Conservation (phyloP, 2,888 invertebrate genomes). For the Phasia obesa region DNA sequence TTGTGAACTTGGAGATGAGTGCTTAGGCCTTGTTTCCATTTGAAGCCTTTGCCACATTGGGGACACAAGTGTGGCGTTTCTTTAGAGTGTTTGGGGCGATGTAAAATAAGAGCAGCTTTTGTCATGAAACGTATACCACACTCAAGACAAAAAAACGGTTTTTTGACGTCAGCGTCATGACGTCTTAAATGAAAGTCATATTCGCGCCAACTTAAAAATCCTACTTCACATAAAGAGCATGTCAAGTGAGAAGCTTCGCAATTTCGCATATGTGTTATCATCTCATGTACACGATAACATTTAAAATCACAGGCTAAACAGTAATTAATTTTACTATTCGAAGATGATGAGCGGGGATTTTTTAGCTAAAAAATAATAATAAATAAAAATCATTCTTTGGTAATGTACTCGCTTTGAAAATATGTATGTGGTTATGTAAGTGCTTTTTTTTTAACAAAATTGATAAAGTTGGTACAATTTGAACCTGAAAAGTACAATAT, state of each 20-base stretch:
- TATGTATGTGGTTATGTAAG: too few species aligned
- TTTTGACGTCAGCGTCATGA: conserved; percentile 81
- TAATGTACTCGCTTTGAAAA: background rate
- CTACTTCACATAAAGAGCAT: conserved; percentile 80
- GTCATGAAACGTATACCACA: conserved; percentile 84
- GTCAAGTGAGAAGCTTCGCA: conserved; percentile 79
- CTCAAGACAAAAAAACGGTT: conserved; percentile 84
- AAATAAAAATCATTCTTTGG: background rate
- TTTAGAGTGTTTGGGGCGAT: conserved; percentile 84
- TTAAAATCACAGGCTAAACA: conserved; percentile 82
- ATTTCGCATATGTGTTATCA: conserved; percentile 79
- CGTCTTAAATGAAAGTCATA: conserved; percentile 81
- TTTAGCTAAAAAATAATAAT: conserved; percentile 72
- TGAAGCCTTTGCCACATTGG: conserved; percentile 84
- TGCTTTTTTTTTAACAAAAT: too few species aligned
- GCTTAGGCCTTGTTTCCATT: conserved; percentile 85
- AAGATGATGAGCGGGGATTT: conserved; percentile 76
- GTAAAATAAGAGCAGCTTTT: conserved; percentile 83
- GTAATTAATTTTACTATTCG: conserved; percentile 81
- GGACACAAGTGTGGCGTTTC: conserved; percentile 84
- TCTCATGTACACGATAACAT: conserved; percentile 81
- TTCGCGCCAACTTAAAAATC: conserved; percentile 79
- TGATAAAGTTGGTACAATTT: too few species aligned
- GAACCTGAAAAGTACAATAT: too few species aligned
- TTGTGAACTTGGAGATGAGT: conserved; percentile 84